Evolutionary conservation across 2,113 vertebrate genomes (phyloP), one percentile per base, ranked within the genome.

Genomic region (Ictidomys tridecemlineatus): DNA sequence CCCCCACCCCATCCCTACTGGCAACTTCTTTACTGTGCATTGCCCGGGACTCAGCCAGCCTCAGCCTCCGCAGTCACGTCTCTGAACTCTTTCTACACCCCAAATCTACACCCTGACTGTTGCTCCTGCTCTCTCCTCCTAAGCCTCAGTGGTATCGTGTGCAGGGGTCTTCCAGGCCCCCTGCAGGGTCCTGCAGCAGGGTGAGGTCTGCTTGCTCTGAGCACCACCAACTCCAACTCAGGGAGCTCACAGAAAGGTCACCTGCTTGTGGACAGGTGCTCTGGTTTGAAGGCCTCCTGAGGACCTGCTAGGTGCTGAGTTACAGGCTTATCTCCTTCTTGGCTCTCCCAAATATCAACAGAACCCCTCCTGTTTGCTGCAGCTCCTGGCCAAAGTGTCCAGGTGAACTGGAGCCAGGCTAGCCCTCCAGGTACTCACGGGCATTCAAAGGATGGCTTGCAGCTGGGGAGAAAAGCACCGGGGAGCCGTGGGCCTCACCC

Each of bases 201-300:
- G 5, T n/a, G 5, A 2, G 24, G 17, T 42, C 6, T 3, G 8
- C 42, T 77, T 73, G 18, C 37, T 5, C 30, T 9, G 26, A 16
- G 2, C 1, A 48, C 69, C 17, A 3, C 16, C 14, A 9, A 0
- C 30, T 48, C 22, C 1, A 0, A 30, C 18, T 4, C 0, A 0
- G 28, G 10, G 45, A 39, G 17, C n/a, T 93, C 13, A 2, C 0
- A 5, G 28, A 39, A 51, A 6, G 13, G 17, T 37, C 17, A 14
- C 70, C 70, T 42, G n/a, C 45, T 67, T 78, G 26, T 37, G 45
- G 73, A 70, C 61, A 73, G 37, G 16, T 16, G 26, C 51, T 28
- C 12, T 32, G 42, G 34, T 9, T 22, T 42, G 8, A 79, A 95
- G 91, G 5, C 32, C 28, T 45, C n/a, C 14, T 18, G 18, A 45